These are phyloP conservation scores for Thryonomys swinderianus DNA, from an alignment of 2,113 vertebrate genomes.

Conservation along the genomic window DNA sequence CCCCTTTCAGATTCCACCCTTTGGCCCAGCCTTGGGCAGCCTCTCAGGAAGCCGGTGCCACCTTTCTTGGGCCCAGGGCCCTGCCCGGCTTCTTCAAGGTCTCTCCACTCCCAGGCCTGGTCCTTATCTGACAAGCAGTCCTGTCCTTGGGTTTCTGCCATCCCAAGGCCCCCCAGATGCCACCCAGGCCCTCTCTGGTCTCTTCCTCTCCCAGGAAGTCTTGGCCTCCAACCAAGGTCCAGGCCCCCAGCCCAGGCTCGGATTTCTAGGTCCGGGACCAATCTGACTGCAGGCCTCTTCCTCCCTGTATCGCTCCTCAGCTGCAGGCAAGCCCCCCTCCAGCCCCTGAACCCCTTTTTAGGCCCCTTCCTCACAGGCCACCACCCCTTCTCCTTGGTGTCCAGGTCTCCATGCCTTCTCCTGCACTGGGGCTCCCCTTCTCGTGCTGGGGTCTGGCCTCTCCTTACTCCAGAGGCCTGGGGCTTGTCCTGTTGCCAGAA, in stretches of 20 bases:
- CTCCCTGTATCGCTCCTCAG: not conserved
- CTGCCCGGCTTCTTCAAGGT: slow-evolving; percentile 65
- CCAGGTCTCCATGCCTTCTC: not conserved
- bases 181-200: not conserved
- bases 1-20: not conserved
- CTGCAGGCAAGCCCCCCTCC: slow-evolving; percentile 21
- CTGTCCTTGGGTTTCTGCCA: not conserved
- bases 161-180: not conserved
- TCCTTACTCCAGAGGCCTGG: not conserved
- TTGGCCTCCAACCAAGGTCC: slow-evolving; percentile 32
- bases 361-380: not conserved
- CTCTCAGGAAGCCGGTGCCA: slow-evolving; percentile 46
- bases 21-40: slow-evolving; percentile 5
- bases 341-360: not conserved
- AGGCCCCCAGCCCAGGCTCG: not conserved
- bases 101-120: slow-evolving; percentile 54
- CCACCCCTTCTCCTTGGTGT: not conserved
- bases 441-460: not conserved
- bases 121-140: slow-evolving; percentile 4
- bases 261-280: slow-evolving; percentile 54
- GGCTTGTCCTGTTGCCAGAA: slow-evolving; percentile 9
- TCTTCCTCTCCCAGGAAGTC: slow-evolving; percentile 50
- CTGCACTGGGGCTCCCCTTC: not conserved
- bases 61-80: slow-evolving; percentile 68
- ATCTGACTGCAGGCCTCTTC: slow-evolving; percentile 47